A percentile compares a stretch with the other conserved stretches of the same genome.
Conservation (phyloP, 53 echinoderm and acorn worm species). For the Paracentrotus lividus region DNA sequence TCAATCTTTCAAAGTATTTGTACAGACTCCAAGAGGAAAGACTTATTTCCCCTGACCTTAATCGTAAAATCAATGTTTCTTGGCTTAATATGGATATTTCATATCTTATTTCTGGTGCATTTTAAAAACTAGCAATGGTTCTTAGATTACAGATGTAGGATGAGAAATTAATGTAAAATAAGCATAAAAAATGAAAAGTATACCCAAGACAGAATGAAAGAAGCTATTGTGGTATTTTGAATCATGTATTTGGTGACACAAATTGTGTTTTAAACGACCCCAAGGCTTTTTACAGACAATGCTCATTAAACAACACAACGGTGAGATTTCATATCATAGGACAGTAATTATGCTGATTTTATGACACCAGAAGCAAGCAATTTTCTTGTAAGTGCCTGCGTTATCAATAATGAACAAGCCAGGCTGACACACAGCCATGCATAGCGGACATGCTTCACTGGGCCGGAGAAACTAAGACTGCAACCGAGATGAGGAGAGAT, state of each 20-base stretch:
- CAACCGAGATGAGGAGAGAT: slow-evolving; percentile 51
- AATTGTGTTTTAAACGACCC: slow-evolving; percentile 41
- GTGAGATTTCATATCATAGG: slow-evolving; percentile 49
- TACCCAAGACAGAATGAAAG: slow-evolving; percentile 13
- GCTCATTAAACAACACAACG: slow-evolving; percentile 54
- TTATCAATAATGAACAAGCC: slow-evolving; percentile 71
- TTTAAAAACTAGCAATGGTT: too few relatives aligned
- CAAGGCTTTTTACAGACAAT: slow-evolving; percentile 45
- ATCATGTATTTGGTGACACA: neutral
- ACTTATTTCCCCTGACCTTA: neutral
- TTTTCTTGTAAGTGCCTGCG: slow-evolving; percentile 67
- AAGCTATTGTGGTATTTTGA: slow-evolving; percentile 9
- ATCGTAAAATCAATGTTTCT: neutral
- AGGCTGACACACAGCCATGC: slow-evolving; percentile 55
- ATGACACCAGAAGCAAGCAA: slow-evolving; percentile 70
- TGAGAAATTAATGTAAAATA: neutral
- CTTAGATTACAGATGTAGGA: too few relatives aligned
- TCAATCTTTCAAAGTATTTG: neutral
- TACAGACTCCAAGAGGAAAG: neutral
- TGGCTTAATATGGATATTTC: neutral
- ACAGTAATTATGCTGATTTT: slow-evolving; percentile 68
- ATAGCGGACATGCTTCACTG: slow-evolving; percentile 44
- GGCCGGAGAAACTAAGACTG: slow-evolving; percentile 58
- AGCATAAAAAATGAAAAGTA: neutral
- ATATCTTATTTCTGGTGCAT: neutral